A percentile compares a stretch with the other conserved stretches of the same genome.
These are phyloP conservation scores for Cherax quadricarinatus DNA, from an alignment of 1,140 invertebrate species.

Conservation along the genomic window DNA sequence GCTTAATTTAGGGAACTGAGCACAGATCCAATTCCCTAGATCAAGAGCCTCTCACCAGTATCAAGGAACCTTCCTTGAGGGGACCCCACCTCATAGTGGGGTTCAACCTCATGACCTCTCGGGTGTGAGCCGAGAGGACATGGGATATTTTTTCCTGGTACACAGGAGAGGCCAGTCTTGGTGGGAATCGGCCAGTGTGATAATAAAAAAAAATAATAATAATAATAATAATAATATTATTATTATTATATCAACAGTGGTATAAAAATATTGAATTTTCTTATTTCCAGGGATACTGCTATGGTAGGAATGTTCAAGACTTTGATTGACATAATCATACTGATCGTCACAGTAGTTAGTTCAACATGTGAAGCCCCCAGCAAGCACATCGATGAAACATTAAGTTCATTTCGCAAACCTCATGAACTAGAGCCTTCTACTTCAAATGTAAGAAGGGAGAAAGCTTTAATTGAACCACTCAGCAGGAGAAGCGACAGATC, in stretches of 20 bases:
- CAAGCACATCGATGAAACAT: background rate
- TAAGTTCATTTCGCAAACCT: background rate
- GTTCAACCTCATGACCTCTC: no score
- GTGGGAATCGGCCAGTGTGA: no score
- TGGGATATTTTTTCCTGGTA: no score
- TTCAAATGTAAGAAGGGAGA: background rate
- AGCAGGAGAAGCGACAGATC: background rate
- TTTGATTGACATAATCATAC: background rate
- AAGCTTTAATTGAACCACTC: background rate
- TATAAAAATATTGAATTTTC: background rate
- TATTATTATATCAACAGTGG: background rate
- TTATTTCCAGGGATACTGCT: background rate
- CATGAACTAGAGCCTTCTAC: background rate
- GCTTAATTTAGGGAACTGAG: no score
- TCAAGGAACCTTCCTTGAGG: no score
- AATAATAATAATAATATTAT: no score
- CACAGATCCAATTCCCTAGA: no score
- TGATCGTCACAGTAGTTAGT: background rate
- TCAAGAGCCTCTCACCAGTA: no score
- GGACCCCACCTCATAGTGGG: no score
- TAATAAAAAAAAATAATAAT: no score
- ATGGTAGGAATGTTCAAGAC: background rate
- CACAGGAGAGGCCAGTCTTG: no score
- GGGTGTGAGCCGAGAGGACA: no score
- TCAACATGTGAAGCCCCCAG: background rate